A percentile compares a stretch with the other conserved stretches of the same genome.
phyloP scores from a whole-genome alignment of 2,113 vertebrate genomes.

The Struthidea cinerea region DNA sequence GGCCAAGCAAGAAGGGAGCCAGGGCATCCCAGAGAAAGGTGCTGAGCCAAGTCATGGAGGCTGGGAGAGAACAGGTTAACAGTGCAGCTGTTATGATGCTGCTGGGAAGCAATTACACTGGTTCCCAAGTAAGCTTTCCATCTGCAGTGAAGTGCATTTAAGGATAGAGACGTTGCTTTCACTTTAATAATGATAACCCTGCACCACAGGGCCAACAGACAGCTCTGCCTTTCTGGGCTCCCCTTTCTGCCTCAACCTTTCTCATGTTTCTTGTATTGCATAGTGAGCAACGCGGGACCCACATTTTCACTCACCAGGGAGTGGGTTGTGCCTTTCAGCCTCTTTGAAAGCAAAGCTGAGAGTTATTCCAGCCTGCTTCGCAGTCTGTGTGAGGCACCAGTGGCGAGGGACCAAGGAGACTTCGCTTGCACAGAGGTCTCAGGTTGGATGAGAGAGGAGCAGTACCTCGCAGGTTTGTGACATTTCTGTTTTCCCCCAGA shows the following conservation, averaged over 20 bases:
- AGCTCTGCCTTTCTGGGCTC: neutral
- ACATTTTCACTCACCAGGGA: neutral
- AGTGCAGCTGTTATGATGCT: neutral
- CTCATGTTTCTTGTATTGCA: neutral
- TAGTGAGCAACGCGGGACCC: rapidly evolving
- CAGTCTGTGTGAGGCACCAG: neutral
- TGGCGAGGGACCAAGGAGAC: neutral
- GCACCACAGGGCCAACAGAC: neutral
- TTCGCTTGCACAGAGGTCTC: neutral
- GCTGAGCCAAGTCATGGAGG: neutral
- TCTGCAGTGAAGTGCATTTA: neutral
- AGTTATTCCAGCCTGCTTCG: neutral
- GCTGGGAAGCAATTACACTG: neutral
- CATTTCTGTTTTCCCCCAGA: neutral
- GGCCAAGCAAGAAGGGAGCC: neutral
- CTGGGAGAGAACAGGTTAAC: neutral
- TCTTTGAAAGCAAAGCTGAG: neutral
- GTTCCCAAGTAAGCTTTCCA: neutral
- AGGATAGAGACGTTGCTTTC: neutral
- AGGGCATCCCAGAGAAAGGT: neutral
- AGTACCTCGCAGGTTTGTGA: neutral
- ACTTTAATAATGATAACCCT: neutral
- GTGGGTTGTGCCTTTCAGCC: neutral
- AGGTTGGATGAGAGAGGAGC: neutral
- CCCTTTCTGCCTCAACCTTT: neutral